These are phyloP conservation scores for Bicyclus anynana DNA, from an alignment of 1,140 invertebrate genomes.

Conservation along the genomic window DNA sequence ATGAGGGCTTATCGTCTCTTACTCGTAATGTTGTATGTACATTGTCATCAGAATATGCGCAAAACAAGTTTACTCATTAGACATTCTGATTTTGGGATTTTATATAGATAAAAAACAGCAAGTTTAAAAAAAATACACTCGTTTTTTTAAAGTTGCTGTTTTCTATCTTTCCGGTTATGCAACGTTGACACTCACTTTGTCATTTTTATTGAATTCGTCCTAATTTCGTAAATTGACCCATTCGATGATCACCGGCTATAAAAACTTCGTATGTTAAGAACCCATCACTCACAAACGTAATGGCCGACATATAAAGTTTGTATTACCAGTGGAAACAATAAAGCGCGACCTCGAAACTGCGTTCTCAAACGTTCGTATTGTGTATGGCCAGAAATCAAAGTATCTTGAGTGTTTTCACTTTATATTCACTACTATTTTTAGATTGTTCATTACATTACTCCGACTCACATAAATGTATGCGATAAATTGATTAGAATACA, in stretches of 20 bases:
- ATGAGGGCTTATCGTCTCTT: too few relatives aligned
- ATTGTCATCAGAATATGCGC: too few relatives aligned
- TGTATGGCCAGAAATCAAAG: constrained; percentile 24
- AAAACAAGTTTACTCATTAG: too few relatives aligned
- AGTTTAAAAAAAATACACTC: too few relatives aligned
- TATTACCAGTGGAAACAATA: constrained; percentile 29
- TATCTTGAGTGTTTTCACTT: constrained; percentile 1
- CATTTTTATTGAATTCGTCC: too few relatives aligned
- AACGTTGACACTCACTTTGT: too few relatives aligned
- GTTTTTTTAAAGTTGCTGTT: too few relatives aligned
- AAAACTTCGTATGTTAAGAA: constrained; percentile 25
- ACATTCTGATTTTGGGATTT: too few relatives aligned
- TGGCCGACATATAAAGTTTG: constrained; percentile 24
- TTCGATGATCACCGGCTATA: not conserved
- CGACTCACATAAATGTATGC: not conserved
- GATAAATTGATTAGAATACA: not conserved
- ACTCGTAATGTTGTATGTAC: too few relatives aligned
- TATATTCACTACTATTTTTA: not conserved
- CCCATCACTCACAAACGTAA: constrained; percentile 25
- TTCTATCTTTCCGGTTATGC: too few relatives aligned
- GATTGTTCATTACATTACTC: not conserved
- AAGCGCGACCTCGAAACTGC: constrained; percentile 26
- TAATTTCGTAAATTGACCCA: too few relatives aligned
- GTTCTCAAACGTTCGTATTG: constrained; percentile 16
- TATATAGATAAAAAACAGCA: too few relatives aligned